Evolutionary conservation across 2,797 vertebrate species (phyloP), one percentile per base, ranked within the genome.

Genomic region (Sitta carolinensis): DNA sequence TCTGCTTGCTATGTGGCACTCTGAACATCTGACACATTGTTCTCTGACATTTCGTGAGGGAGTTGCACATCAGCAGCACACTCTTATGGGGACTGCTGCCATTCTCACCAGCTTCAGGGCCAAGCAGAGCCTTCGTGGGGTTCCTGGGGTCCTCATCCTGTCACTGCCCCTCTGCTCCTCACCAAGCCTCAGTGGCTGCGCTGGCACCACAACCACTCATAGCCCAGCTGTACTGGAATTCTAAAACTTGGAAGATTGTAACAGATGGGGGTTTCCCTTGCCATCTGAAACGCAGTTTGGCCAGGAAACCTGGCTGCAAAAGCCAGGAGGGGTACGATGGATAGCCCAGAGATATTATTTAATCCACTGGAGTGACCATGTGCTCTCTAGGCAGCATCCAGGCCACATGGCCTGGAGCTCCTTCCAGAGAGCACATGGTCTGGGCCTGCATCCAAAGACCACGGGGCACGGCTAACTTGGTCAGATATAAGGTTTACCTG

Each of bases 151-250:
- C 16, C 51, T 84, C 9, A 16, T 16, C 13, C 40, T 34, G 18
- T 34, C 6, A 1, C 11, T 25, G 17, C 6, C 68, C 47, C 30
- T 55, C 30, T 47, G 3, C 13, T 86, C 18, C 23, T 83, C 45
- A 32, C 27, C 54, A 45, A 22, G 15, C 13, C 23, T 67, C 27
- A 34, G 22, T 11, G 43, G 20, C 7, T 27, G 20, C 58, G 16
- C 34, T 67, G 32, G 34, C 32, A 26, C 18, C 79, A 55, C 13
- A 68, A 51, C 30, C 4, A 22, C 57, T 34, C 9, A 4, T 5
- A 40, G 5, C 10, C 48, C 0, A 0, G 22, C 32, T 23, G 27
- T 6, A 54, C 50, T 45, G 7, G 7, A 50, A 45, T 45, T 30
- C 22, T 40, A 54, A 67, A 84, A 40, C 8, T 5, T 13, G 12